Conservation (phyloP, 1,140 invertebrate species). For the Aphelenchoides besseyi region DNA sequence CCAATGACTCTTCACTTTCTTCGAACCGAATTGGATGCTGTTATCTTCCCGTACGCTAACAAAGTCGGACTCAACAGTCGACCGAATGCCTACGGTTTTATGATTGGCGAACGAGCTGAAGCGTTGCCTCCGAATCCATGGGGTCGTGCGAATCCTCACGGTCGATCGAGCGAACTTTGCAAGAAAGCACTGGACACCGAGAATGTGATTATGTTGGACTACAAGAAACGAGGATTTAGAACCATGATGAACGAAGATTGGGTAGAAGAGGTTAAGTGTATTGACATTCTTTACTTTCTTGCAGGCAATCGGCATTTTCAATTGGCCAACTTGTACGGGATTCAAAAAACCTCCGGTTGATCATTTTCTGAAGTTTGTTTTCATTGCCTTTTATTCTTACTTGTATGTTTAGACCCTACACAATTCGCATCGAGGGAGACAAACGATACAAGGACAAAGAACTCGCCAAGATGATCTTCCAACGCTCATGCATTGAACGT, state of each 20-base stretch:
- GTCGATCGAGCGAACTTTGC: conserved; percentile 13
- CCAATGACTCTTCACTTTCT: conserved; percentile 23
- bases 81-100: conserved; percentile 38
- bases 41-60: conserved; percentile 28
- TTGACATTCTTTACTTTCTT: not conserved
- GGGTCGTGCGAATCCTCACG: not conserved
- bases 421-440: conserved; percentile 2
- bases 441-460: conserved; percentile 21
- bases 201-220: conserved; percentile 30
- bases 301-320: conserved; percentile 25
- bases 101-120: conserved; percentile 22
- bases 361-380: conserved; percentile 35
- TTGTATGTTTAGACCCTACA: conserved; percentile 6
- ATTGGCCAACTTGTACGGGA: conserved; percentile 34
- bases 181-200: conserved; percentile 16
- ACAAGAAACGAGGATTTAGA: conserved; percentile 17
- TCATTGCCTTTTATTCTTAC: not conserved
- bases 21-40: conserved; percentile 19
- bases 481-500: not conserved
- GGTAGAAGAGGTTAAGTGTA: not conserved
- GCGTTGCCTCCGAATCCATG: conserved; percentile 16
- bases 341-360: conserved; percentile 27
- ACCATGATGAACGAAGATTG: conserved; percentile 33
- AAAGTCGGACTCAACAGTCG: conserved; percentile 37
- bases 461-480: conserved; percentile 1